Percentiles rank a stretch among this genome's conserved stretches.
Conservation (phyloP, 2,888 invertebrate species). For the Enchytraeus crypticus region DNA sequence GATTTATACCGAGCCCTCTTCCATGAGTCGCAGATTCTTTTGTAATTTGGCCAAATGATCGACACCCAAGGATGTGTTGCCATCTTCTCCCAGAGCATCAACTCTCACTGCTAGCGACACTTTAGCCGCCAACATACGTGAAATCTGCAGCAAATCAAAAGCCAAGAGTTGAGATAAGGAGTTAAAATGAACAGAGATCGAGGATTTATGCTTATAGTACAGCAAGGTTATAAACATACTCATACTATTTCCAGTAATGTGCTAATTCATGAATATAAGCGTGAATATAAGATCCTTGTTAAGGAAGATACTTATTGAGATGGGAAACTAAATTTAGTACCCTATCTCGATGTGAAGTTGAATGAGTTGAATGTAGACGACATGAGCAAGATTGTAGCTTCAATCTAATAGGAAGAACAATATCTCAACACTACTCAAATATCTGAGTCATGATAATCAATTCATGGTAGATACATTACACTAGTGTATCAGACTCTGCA, state of each 20-base stretch:
- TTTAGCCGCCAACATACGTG: constrained; percentile 93
- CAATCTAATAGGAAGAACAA: too few relatives aligned
- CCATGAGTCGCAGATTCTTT: constrained; percentile 60
- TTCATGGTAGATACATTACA: too few relatives aligned
- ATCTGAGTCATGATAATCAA: too few relatives aligned
- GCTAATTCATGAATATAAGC: not conserved
- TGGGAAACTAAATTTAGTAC: too few relatives aligned
- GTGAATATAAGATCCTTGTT: too few relatives aligned
- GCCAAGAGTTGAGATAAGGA: not conserved
- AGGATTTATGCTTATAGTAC: not conserved
- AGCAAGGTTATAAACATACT: not conserved
- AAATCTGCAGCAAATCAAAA: constrained; percentile 50
- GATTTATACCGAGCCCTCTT: constrained; percentile 67
- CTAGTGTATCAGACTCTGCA: too few relatives aligned
- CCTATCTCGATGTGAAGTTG: too few relatives aligned
- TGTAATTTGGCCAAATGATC: constrained; percentile 84
- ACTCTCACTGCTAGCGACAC: constrained; percentile 82
- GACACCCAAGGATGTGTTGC: constrained; percentile 68
- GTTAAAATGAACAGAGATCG: too few relatives aligned
- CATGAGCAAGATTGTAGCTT: too few relatives aligned
- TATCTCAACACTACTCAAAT: too few relatives aligned
- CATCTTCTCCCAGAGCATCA: constrained; percentile 89
- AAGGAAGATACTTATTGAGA: too few relatives aligned
- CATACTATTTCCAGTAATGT: not conserved
- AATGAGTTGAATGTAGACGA: too few relatives aligned